A percentile compares a stretch with the other conserved stretches of the same genome.
Conservation (phyloP, 2,888 invertebrate species). For the Meganola albula region DNA sequence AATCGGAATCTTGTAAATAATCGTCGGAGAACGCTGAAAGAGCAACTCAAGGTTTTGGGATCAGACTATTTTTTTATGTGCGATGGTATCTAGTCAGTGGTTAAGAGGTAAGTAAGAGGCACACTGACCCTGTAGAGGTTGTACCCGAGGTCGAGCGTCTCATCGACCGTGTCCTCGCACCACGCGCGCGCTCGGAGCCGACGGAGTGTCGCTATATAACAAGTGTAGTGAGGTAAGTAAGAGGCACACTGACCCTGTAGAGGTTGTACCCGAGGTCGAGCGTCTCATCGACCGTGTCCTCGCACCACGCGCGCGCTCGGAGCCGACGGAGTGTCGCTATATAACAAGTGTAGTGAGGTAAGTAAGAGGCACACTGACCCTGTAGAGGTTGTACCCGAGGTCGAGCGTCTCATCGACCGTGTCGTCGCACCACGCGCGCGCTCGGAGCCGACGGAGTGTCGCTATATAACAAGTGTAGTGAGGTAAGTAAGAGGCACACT, state of each 20-base stretch:
- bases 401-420: constrained; percentile 61
- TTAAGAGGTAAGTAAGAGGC: no score
- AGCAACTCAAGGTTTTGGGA: no score
- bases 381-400: constrained; percentile 54
- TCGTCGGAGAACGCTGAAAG: no score
- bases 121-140: constrained; percentile 52
- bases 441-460: constrained; percentile 46
- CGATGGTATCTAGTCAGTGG: no score
- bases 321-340: constrained; percentile 49
- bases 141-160: constrained; percentile 60
- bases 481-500: no score
- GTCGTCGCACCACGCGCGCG: constrained; percentile 66
- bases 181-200: constrained; percentile 53
- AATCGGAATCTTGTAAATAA: no score
- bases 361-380: constrained; percentile 50
- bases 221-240: no score
- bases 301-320: constrained; percentile 62
- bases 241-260: constrained; percentile 49
- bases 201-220: constrained; percentile 51
- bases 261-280: constrained; percentile 59
- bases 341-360: no score
- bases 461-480: no score
- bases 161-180: constrained; percentile 64
- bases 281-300: constrained; percentile 61
- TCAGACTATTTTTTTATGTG: no score